phyloP scores from a whole-genome alignment of 1,140 invertebrate genomes.

The Cherax quadricarinatus region DNA sequence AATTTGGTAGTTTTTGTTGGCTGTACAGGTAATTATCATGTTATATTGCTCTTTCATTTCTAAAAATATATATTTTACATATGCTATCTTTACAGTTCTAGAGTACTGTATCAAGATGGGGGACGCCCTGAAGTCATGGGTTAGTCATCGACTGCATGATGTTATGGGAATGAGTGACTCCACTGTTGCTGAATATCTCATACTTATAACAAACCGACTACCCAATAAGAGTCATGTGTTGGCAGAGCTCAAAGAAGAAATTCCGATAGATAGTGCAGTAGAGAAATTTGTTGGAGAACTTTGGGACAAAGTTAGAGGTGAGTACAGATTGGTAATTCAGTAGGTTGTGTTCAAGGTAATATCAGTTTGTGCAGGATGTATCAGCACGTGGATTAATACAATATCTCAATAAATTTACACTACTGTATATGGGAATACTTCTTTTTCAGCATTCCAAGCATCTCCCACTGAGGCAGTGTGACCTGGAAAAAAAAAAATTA shows the following conservation, averaged over 20 bases:
- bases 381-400: too few species aligned
- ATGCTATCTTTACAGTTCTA: too few species aligned
- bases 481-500: too few species aligned
- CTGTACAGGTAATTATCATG: too few species aligned
- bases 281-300: constrained; percentile 70
- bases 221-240: constrained; percentile 77
- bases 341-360: too few species aligned
- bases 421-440: too few species aligned
- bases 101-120: constrained; percentile 29
- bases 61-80: background rate
- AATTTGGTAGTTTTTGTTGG: too few species aligned
- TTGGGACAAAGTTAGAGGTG: constrained; percentile 55
- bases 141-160: constrained; percentile 79
- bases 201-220: constrained; percentile 78
- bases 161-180: constrained; percentile 80
- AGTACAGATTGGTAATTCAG: background rate
- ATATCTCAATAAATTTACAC: too few species aligned
- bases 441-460: too few species aligned
- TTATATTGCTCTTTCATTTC: background rate
- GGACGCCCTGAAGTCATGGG: constrained; percentile 76
- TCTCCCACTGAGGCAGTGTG: too few species aligned
- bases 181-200: constrained; percentile 79
- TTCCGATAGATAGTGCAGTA: constrained; percentile 77
- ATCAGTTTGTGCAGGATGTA: too few species aligned
- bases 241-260: constrained; percentile 77